Percentiles rank a stretch among this genome's conserved stretches.
phyloP scores from a whole-genome alignment of 1,140 invertebrate genomes.

The Hylyphantes graminicola region DNA sequence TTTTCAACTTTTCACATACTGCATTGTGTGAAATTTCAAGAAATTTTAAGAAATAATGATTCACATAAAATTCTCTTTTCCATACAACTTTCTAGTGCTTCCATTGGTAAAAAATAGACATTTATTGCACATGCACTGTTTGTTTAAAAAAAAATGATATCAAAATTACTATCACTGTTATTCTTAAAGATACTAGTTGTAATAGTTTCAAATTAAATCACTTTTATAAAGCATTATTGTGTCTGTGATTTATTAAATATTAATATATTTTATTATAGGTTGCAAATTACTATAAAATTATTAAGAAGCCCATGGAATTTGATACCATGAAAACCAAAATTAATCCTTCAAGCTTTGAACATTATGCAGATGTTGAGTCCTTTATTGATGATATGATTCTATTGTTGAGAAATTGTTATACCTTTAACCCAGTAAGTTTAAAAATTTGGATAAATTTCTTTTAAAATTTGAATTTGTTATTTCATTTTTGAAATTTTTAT shows the following conservation, averaged over 20 bases:
- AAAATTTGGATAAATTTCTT: neutral
- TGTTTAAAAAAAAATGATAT: too few species aligned
- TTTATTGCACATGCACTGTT: too few species aligned
- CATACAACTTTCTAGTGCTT: too few species aligned
- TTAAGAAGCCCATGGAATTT: constrained; percentile 84
- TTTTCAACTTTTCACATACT: neutral
- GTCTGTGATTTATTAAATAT: constrained; percentile 5
- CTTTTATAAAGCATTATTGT: neutral
- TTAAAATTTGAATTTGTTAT: neutral
- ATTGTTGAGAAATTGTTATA: constrained; percentile 88
- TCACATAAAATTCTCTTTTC: too few species aligned
- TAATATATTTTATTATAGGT: constrained; percentile 72
- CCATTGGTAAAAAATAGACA: too few species aligned
- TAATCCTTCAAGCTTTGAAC: constrained; percentile 76
- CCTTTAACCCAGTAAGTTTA: constrained; percentile 82
- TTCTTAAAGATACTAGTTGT: neutral
- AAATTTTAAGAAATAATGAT: too few species aligned
- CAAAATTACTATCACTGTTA: neutral
- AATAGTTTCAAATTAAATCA: neutral
- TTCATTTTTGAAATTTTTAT: constrained; percentile 18
- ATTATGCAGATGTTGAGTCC: constrained; percentile 80
- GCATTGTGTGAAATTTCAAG: constrained; percentile 7
- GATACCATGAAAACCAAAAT: constrained; percentile 83
- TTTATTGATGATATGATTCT: constrained; percentile 84
- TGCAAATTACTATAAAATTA: constrained; percentile 80